Evolutionary conservation across 2,113 vertebrate genomes (phyloP).

Genomic region (Pygoscelis antarcticus): DNA sequence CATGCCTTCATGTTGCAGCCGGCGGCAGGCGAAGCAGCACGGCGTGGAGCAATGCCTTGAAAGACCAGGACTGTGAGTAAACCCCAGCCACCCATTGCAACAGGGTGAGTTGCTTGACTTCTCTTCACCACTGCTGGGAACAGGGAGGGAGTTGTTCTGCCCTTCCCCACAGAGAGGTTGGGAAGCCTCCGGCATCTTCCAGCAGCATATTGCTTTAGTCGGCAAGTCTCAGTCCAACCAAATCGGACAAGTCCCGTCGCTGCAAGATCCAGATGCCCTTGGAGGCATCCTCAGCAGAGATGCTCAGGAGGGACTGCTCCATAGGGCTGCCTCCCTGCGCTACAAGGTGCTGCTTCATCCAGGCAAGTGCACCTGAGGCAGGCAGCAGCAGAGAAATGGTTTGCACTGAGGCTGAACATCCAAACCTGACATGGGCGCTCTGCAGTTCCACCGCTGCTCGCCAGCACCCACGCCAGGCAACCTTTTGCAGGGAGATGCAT

Average conservation of each 20-base stretch:
- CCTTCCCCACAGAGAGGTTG: background rate
- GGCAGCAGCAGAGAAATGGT: background rate
- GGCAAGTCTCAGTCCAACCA: background rate
- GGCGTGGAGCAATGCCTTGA: background rate
- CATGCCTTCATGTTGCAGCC: fast-evolving
- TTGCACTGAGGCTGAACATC: background rate
- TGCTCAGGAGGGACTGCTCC: background rate
- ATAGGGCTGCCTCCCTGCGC: background rate
- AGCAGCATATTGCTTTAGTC: background rate
- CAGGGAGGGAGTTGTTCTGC: background rate
- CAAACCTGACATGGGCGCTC: fast-evolving
- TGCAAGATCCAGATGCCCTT: background rate
- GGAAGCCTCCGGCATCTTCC: background rate
- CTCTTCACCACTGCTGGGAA: background rate
- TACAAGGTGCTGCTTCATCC: background rate
- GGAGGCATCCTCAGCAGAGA: background rate
- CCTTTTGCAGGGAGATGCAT: background rate
- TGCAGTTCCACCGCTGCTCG: background rate
- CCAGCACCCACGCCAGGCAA: background rate
- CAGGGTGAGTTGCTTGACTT: background rate
- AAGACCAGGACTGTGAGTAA: background rate
- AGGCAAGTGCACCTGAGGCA: background rate
- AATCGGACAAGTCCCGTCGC: background rate
- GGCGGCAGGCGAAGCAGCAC: fast-evolving
- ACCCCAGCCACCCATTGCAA: background rate